Evolutionary conservation across 2,113 vertebrate species (phyloP), one percentile per base, ranked within the genome.

Genomic region (Rhinoderma darwinii): DNA sequence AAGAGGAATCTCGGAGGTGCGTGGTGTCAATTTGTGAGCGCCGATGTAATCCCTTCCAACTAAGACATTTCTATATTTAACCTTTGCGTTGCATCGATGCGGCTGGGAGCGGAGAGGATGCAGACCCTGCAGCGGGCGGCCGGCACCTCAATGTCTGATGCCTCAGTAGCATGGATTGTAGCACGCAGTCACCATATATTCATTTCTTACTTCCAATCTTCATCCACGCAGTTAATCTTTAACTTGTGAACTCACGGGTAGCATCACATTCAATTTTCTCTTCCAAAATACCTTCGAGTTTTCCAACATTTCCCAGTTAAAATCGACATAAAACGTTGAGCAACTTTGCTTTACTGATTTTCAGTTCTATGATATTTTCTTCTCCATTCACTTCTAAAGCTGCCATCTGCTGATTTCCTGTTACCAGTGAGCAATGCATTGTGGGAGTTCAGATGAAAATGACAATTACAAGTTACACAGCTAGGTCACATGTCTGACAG

Each of bases 1-100:
- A 91, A 78, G 88, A 92, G 89, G 88, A 41, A 77, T 85, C 86
- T 91, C 87, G 92, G 93, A 91, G 89, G 89, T 89, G 87, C 88
- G 75, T 70, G 88, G 75, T 70, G 88, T 44, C 72, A 74, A 32
- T 86, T 90, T 76, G 73, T 90, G 88, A 76, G 73, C 41, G 88
- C 92, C 94, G 93, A 95, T 80, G 92, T 93, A 90, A 95, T 93
- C 92, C 87, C 84, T 91, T 92, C 89, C 88, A 91, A 93, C n/a
- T 6, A 41, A 12, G 35, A 9, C 17, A 15, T 39, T 63, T 41
- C 79, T 68, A 82, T 82, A 44, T 82, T 68, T 68, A 82, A 6
- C 30, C 59, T 8, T 2, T 22, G 20, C 32, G 4, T n/a, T 59
- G 50, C 20, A 70, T 37, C 66, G n/a, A 70, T 44, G 72, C 72